phyloP scores from a whole-genome alignment of 2,888 invertebrate genomes.

The Aphidius colemani region DNA sequence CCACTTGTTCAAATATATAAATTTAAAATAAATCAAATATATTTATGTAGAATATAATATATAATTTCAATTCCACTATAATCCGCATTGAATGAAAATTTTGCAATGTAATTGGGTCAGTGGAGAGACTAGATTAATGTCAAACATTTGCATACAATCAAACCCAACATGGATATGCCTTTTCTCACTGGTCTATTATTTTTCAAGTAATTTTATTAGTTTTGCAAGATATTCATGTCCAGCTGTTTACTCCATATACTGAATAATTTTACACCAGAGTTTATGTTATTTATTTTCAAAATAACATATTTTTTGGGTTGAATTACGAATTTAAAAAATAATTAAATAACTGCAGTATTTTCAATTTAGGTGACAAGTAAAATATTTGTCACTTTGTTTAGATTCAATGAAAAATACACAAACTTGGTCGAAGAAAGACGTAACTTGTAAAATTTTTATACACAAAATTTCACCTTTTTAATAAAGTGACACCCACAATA shows the following conservation, averaged over 20 bases:
- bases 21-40: background rate
- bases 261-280: background rate
- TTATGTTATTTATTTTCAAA: no score
- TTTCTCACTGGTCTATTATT: slow-evolving; percentile 17
- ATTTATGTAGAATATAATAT: slow-evolving; percentile 3
- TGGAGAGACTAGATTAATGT: slow-evolving; percentile 35
- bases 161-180: slow-evolving; percentile 14
- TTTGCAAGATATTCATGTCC: slow-evolving; percentile 6
- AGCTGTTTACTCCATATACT: background rate
- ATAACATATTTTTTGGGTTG: no score
- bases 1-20: no score
- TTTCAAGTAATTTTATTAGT: slow-evolving; percentile 3
- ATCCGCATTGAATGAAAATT: background rate
- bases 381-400: no score
- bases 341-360: no score
- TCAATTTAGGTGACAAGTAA: no score
- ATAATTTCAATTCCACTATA: slow-evolving; percentile 9
- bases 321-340: no score
- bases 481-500: no score
- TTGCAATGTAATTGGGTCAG: slow-evolving; percentile 30
- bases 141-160: slow-evolving; percentile 35
- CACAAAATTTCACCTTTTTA: no score
- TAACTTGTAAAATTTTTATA: no score
- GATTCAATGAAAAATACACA: no score
- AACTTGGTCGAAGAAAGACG: no score